Evolutionary conservation across 2,113 vertebrate genomes (phyloP).

Genomic region (Hyaena hyaena): DNA sequence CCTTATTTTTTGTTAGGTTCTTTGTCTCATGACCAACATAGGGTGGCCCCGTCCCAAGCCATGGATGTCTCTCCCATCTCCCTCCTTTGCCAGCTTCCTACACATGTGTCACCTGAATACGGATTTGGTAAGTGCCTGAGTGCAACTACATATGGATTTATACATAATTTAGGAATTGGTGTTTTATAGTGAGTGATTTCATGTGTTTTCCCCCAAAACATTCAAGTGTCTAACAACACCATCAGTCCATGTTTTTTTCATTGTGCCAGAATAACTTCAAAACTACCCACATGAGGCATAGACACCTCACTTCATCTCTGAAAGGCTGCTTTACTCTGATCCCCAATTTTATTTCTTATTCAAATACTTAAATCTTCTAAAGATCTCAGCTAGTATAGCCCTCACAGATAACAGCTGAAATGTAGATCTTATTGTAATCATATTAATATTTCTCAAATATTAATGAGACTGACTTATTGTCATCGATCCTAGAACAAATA

Average conservation of each 20-base stretch:
- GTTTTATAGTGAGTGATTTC: background rate
- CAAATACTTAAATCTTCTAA: background rate
- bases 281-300: background rate
- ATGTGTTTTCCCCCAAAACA: background rate
- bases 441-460: background rate
- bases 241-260: background rate
- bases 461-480: background rate
- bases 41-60: background rate
- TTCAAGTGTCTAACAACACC: background rate
- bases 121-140: background rate
- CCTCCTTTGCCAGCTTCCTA: background rate
- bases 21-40: background rate
- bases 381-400: background rate
- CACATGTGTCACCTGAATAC: background rate
- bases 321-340: background rate
- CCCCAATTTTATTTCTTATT: background rate
- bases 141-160: background rate
- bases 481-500: background rate
- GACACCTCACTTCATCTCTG: background rate
- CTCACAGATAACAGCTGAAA: background rate
- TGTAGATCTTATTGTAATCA: background rate
- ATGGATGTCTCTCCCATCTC: background rate
- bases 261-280: background rate
- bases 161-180: background rate
- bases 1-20: background rate